These are phyloP conservation scores for Phainopepla nitens DNA, from an alignment of 2,113 vertebrate species.

Conservation along the genomic window DNA sequence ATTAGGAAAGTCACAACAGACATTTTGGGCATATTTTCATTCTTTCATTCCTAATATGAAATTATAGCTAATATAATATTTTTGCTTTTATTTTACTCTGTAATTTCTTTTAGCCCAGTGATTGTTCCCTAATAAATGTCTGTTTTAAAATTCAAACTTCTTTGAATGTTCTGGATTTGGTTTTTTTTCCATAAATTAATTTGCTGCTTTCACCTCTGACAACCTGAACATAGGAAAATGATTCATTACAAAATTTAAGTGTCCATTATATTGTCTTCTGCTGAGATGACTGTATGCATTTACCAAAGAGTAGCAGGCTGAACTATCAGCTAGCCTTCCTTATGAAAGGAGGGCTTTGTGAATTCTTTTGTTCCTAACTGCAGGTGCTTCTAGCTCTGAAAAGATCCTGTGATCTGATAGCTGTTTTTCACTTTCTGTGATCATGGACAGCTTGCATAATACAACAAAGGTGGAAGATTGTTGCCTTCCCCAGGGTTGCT, in stretches of 20 bases:
- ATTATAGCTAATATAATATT: background rate
- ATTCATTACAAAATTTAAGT: background rate
- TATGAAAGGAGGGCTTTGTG: conserved; percentile 63
- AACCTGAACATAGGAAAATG: background rate
- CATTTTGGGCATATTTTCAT: background rate
- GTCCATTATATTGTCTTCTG: background rate
- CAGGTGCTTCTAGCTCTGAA: conserved; percentile 68
- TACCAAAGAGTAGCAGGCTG: background rate
- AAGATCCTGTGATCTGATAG: conserved; percentile 70
- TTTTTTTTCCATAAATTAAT: background rate
- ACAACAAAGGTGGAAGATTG: conserved; percentile 65
- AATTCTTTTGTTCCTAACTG: conserved; percentile 65
- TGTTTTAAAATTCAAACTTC: background rate
- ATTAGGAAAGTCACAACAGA: background rate
- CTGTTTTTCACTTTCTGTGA: conserved; percentile 67
- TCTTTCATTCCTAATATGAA: background rate
- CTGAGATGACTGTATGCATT: background rate
- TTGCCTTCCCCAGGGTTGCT: conserved; percentile 62
- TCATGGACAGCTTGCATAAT: conserved; percentile 62
- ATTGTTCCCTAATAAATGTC: background rate
- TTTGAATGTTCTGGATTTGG: background rate
- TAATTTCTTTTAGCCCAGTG: background rate
- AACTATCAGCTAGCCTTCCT: background rate
- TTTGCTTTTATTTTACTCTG: background rate
- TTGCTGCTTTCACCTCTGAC: background rate